These are phyloP conservation scores for Esperia sulphurella DNA, from an alignment of 2,888 invertebrate genomes.

Conservation along the genomic window DNA sequence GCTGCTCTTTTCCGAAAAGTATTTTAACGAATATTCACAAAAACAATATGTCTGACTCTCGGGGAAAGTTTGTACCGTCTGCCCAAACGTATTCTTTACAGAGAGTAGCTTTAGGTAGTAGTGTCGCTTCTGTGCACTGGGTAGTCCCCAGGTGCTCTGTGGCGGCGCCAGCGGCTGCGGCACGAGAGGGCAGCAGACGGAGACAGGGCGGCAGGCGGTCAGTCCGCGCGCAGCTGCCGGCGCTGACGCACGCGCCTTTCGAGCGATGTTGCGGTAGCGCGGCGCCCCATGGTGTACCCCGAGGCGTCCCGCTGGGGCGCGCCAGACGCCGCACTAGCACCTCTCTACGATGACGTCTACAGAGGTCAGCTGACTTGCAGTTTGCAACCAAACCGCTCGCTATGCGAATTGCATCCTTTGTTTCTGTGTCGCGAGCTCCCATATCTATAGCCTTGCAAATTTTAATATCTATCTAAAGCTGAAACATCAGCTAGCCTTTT, in stretches of 20 bases:
- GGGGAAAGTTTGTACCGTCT: neutral
- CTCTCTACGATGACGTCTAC: conserved; percentile 83
- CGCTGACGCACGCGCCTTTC: conserved; percentile 56
- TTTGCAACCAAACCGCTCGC: conserved; percentile 35
- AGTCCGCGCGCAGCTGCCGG: conserved; percentile 69
- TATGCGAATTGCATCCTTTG: conserved; percentile 22
- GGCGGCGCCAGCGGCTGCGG: neutral
- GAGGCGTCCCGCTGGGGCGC: conserved; percentile 80
- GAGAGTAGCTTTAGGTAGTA: neutral
- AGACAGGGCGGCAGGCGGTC: conserved; percentile 21
- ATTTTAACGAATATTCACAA: too few relatives aligned
- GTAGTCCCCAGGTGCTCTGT: neutral
- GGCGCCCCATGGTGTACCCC: conserved; percentile 81
- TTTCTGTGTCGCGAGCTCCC: conserved; percentile 7
- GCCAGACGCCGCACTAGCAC: conserved; percentile 81
- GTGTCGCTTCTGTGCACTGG: conserved; percentile 5
- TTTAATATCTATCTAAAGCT: neutral
- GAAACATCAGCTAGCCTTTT: neutral
- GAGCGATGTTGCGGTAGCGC: conserved; percentile 43
- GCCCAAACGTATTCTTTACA: neutral
- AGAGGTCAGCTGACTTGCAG: conserved; percentile 76
- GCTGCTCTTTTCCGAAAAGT: too few relatives aligned
- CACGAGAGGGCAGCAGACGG: too few relatives aligned
- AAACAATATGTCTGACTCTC: too few relatives aligned
- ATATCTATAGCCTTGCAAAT: conserved; percentile 4